Evolutionary conservation across 2,888 invertebrate species (phyloP), one percentile per base, ranked within the genome.

Genomic region (Chironomus tentans): DNA sequence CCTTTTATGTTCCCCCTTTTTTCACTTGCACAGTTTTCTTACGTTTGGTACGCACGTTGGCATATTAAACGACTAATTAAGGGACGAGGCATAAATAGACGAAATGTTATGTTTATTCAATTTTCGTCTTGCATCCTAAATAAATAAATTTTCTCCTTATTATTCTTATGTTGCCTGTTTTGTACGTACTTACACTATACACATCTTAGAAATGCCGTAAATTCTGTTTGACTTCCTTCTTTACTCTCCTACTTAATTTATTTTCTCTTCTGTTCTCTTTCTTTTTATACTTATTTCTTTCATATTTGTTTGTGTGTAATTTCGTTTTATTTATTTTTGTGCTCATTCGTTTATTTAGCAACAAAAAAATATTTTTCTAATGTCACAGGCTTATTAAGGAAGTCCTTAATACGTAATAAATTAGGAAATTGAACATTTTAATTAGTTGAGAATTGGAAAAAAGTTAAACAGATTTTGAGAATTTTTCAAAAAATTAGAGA

Each of bases 71-170:
- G 46, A 28, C 38, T 46, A 46, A 70, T 46, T 70, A 38, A 70
- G 4, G 47, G 15, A 15, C 15, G 15, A 50, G 50, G 38, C 38
- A 38, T 50, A 50, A n/a, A 47, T 15, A 13, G 13, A 70, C 7
- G 48, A 18, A 38, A 38, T 47, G n/a, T 46, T 46, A 21, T 70
- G 69, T 70, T 70, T 70, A 70, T 70, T 70, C 47, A 70, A 70
- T 70, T 70, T 47, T 38, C 47, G 15, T 28, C 28, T 47, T 47
- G 69, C 15, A 70, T 70, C 69, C 69, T 70, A 70, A 70, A 70
- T 47, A 70, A 70, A 70, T 70, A 70, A 5, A 15, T 47, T 70
- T 70, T 28, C 69, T 69, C 22, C n/a, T 68, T 15, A 13, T 38
- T 68, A 68, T 46, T 38, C 15, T 21, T 47, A 47, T 50, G 13